Evolutionary conservation across 2,113 vertebrate species (phyloP).

Genomic region (Scatophagus argus): DNA sequence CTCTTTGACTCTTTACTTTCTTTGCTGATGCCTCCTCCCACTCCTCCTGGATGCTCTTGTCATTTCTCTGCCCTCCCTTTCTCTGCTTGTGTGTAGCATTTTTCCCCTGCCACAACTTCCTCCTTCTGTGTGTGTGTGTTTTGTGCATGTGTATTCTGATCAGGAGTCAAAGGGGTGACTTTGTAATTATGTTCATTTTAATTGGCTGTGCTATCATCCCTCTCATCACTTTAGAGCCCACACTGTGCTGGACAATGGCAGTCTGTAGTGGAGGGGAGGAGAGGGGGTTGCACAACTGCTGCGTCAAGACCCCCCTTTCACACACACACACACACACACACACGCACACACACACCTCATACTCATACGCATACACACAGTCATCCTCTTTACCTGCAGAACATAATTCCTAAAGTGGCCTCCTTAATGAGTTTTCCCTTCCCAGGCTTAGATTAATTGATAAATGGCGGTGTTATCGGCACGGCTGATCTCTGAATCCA

Average conservation of each 20-base stretch:
- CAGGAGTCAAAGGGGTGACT: slow-evolving; percentile 84
- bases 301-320: slow-evolving; percentile 49
- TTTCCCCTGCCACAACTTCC: slow-evolving; percentile 13
- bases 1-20: background rate
- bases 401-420: slow-evolving; percentile 76
- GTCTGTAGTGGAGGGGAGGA: slow-evolving; percentile 56
- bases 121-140: slow-evolving; percentile 50
- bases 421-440: slow-evolving; percentile 83
- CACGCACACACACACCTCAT: slow-evolving; percentile 29
- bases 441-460: slow-evolving; percentile 82
- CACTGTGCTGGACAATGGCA: slow-evolving; percentile 78
- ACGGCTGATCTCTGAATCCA: slow-evolving; percentile 80
- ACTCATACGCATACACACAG: slow-evolving; percentile 27
- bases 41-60: slow-evolving; percentile 1
- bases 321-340: slow-evolving; percentile 4
- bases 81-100: slow-evolving; percentile 10
- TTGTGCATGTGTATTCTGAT: slow-evolving; percentile 81
- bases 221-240: slow-evolving; percentile 81
- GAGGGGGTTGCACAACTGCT: slow-evolving; percentile 53
- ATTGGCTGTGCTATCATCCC: slow-evolving; percentile 85
- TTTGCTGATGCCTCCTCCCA: background rate
- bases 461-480: slow-evolving; percentile 78
- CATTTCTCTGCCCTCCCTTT: background rate
- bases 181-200: slow-evolving; percentile 90
- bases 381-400: slow-evolving; percentile 67